A percentile compares a stretch with the other conserved stretches of the same genome.
Conservation (phyloP, 2,797 vertebrate species). For the Somateria mollissima region DNA sequence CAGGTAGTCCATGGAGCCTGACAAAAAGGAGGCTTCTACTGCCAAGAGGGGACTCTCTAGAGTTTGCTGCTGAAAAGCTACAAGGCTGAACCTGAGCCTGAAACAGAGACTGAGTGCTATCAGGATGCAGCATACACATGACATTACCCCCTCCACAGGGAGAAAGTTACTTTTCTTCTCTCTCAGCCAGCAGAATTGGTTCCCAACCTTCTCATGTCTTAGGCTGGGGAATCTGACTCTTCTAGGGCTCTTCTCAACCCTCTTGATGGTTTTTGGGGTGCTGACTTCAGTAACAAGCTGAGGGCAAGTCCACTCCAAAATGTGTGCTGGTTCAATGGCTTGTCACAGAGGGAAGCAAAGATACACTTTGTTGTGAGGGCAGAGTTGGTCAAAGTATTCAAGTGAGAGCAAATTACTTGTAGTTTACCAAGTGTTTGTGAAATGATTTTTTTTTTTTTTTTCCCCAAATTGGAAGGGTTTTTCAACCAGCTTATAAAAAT, state of each 20-base stretch:
- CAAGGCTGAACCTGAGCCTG: background rate
- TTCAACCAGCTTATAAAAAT: background rate
- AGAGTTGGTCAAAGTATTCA: background rate
- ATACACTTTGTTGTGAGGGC: background rate
- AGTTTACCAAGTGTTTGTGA: conserved; percentile 4
- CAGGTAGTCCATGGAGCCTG: background rate
- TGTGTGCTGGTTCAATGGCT: background rate
- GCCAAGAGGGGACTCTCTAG: background rate
- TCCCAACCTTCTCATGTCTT: background rate
- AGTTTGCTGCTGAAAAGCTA: background rate
- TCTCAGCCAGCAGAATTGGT: background rate
- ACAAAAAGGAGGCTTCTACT: background rate
- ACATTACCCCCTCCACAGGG: background rate
- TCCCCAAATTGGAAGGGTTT: background rate
- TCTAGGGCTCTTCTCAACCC: rapidly evolving
- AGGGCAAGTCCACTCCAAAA: background rate
- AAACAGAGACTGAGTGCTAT: background rate
- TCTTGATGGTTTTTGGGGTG: background rate
- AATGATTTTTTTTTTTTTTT: background rate
- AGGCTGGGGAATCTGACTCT: background rate
- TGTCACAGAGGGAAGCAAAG: background rate
- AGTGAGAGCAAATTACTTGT: background rate
- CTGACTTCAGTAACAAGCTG: background rate
- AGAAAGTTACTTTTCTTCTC: background rate
- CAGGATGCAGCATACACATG: rapidly evolving